A percentile compares a stretch with the other conserved stretches of the same genome.
Evolutionary conservation across 2,888 invertebrate genomes (phyloP).

Genomic region (Dicyrtoma fusca): DNA sequence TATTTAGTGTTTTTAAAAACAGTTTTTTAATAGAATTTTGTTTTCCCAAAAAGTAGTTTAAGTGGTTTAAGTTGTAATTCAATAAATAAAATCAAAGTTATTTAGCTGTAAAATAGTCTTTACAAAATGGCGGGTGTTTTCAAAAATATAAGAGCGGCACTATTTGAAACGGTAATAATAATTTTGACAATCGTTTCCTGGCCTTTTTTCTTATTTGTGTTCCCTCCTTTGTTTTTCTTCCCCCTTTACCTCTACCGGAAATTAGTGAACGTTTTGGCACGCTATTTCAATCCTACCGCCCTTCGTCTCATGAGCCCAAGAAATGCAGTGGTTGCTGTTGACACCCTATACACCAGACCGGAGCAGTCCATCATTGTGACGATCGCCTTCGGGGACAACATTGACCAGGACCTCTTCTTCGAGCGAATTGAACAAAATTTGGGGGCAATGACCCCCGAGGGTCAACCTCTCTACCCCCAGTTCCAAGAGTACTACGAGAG

Average conservation of each 20-base stretch:
- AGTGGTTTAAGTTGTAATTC: too few relatives aligned
- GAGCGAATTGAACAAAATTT: background rate
- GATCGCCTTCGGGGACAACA: background rate
- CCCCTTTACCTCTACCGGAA: constrained; percentile 8
- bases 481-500: constrained; percentile 42
- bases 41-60: too few relatives aligned
- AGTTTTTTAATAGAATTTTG: too few relatives aligned
- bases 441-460: background rate
- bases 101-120: too few relatives aligned
- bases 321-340: constrained; percentile 20
- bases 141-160: background rate
- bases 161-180: background rate
- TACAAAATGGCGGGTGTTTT: too few relatives aligned
- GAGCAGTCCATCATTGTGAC: constrained; percentile 19
- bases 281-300: background rate
- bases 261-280: background rate
- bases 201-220: constrained; percentile 2
- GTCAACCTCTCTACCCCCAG: constrained; percentile 39
- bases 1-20: too few relatives aligned
- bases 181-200: background rate
- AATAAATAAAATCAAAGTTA: too few relatives aligned
- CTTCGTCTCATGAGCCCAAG: constrained; percentile 2
- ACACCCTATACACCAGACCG: background rate
- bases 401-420: background rate
- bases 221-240: constrained; percentile 2